Conservation (phyloP, 1,140 invertebrate species). For the Pemphigus obesinymphae region DNA sequence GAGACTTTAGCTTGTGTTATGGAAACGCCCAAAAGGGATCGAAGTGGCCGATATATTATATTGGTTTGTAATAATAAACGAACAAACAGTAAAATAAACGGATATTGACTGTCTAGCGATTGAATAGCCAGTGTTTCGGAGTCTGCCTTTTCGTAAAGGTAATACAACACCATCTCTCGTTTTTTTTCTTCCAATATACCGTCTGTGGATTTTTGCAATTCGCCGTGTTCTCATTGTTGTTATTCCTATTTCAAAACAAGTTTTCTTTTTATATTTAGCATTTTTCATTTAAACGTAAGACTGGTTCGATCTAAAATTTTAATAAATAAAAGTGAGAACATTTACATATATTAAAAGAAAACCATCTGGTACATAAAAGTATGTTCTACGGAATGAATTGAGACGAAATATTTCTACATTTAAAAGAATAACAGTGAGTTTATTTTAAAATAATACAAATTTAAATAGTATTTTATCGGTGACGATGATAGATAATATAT, state of each 20-base stretch:
- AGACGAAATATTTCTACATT: no score
- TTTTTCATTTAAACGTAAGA: not conserved
- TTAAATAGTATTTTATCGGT: no score
- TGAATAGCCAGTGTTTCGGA: constrained; percentile 25
- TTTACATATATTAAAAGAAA: not conserved
- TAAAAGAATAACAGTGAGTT: not conserved
- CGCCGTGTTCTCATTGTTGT: not conserved
- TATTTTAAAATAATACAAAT: no score
- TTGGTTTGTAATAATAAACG: constrained; percentile 22
- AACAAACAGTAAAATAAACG: constrained; percentile 27
- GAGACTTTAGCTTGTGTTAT: not conserved
- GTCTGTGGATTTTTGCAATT: not conserved
- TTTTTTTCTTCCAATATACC: not conserved
- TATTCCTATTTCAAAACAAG: not conserved
- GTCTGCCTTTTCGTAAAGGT: constrained; percentile 14
- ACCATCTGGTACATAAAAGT: no score
- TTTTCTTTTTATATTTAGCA: not conserved
- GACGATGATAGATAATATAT: no score
- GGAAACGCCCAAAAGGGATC: constrained; percentile 30
- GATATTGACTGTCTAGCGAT: constrained; percentile 25
- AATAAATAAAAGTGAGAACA: not conserved
- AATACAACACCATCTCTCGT: constrained; percentile 21
- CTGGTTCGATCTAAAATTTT: not conserved
- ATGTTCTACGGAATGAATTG: no score
- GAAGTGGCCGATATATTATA: constrained; percentile 35